Conservation (phyloP, 2,113 vertebrate species). For the Eupsittula cactorum region DNA sequence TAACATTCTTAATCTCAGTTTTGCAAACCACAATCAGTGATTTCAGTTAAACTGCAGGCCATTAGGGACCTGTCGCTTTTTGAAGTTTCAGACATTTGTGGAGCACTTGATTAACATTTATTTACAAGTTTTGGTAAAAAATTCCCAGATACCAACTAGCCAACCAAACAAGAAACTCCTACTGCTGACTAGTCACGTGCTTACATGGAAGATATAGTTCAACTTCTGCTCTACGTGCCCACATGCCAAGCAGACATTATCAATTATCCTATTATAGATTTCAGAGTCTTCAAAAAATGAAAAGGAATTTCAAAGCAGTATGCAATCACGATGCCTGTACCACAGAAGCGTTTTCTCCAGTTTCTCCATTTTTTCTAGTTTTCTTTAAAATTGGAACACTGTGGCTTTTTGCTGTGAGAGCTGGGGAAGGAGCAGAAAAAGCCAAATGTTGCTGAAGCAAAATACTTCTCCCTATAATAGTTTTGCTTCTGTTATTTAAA, state of each 20-base stretch:
- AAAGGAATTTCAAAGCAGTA: neutral
- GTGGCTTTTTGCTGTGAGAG: neutral
- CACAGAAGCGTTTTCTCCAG: neutral
- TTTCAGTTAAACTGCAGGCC: neutral
- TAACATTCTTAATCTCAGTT: neutral
- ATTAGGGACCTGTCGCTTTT: neutral
- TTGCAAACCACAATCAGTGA: neutral
- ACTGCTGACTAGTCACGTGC: neutral
- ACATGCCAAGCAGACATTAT: neutral
- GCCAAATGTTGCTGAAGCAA: neutral
- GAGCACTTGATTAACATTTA: neutral
- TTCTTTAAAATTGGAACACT: neutral
- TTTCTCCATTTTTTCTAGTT: neutral
- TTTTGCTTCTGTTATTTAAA: neutral
- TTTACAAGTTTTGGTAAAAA: neutral
- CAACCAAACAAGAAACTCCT: neutral
- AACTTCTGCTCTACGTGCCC: neutral
- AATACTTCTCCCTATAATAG: neutral
- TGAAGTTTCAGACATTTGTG: neutral
- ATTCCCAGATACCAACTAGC: neutral
- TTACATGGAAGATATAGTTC: neutral
- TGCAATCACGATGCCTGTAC: neutral
- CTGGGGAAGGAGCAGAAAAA: neutral
- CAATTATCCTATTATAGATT: neutral
- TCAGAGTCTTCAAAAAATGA: neutral